Conservation (phyloP, 1,140 invertebrate genomes). For the Vanessa atalanta region DNA sequence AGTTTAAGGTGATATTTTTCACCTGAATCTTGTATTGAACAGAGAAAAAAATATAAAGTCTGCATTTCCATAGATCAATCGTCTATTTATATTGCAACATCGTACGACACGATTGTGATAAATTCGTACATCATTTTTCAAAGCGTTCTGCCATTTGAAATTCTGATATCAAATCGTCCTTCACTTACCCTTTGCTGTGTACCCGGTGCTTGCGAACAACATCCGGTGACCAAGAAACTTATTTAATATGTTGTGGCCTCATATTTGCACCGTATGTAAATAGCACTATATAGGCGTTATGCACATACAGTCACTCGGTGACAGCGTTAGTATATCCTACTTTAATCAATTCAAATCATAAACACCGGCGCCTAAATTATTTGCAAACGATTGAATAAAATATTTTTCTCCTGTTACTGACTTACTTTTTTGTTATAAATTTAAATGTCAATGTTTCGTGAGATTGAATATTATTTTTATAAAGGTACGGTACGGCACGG, state of each 20-base stretch:
- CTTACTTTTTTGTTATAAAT: not conserved
- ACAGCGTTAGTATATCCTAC: constrained; percentile 9
- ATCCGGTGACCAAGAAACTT: constrained; percentile 56
- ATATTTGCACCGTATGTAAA: constrained; percentile 36
- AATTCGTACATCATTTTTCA: constrained; percentile 33
- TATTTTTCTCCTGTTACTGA: not conserved
- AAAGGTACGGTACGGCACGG: too few species aligned
- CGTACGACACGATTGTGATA: constrained; percentile 16
- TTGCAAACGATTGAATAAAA: constrained; percentile 18
- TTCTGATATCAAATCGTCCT: constrained; percentile 69
- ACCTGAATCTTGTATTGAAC: too few species aligned
- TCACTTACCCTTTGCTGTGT: constrained; percentile 59
- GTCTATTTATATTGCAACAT: constrained; percentile 20
- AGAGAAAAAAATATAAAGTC: not conserved
- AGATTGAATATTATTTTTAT: too few species aligned
- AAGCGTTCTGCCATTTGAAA: constrained; percentile 55
- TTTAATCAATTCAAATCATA: constrained; percentile 17
- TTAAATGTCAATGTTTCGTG: too few species aligned
- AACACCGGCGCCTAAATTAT: constrained; percentile 28
- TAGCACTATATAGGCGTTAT: constrained; percentile 22
- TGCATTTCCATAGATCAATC: constrained; percentile 6
- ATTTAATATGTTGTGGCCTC: constrained; percentile 28
- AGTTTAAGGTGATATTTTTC: too few species aligned
- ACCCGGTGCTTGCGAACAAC: constrained; percentile 51
- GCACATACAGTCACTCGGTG: constrained; percentile 26